Evolutionary conservation across 2,797 vertebrate genomes (phyloP).

Genomic region (Tadarida brasiliensis): DNA sequence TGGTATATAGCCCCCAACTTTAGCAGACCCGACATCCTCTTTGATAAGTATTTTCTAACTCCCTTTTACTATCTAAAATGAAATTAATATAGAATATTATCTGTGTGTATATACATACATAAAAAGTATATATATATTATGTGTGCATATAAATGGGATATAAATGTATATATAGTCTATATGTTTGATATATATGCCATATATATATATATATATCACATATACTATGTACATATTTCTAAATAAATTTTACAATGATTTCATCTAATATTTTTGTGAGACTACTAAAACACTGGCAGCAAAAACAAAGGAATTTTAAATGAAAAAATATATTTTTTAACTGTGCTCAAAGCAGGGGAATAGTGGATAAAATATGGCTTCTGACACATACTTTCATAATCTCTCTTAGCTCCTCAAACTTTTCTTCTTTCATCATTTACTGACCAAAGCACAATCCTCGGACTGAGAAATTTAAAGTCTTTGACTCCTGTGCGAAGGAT

Average conservation of each 20-base stretch:
- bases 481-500: background rate
- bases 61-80: background rate
- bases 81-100: background rate
- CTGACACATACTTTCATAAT: background rate
- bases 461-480: background rate
- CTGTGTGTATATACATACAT: background rate
- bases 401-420: background rate
- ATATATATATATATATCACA: background rate
- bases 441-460: background rate
- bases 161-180: background rate
- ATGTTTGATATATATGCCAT: background rate
- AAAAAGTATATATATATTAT: background rate
- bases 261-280: background rate
- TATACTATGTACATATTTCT: background rate
- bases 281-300: background rate
- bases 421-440: background rate
- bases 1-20: background rate
- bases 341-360: background rate
- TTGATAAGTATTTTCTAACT: background rate
- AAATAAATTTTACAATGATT: background rate
- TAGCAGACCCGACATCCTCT: background rate
- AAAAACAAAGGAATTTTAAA: constrained; percentile 16
- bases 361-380: background rate
- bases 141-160: background rate
- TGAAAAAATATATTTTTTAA: background rate